Conservation (phyloP, 2,113 vertebrate species). For the Echinops telfairi region DNA sequence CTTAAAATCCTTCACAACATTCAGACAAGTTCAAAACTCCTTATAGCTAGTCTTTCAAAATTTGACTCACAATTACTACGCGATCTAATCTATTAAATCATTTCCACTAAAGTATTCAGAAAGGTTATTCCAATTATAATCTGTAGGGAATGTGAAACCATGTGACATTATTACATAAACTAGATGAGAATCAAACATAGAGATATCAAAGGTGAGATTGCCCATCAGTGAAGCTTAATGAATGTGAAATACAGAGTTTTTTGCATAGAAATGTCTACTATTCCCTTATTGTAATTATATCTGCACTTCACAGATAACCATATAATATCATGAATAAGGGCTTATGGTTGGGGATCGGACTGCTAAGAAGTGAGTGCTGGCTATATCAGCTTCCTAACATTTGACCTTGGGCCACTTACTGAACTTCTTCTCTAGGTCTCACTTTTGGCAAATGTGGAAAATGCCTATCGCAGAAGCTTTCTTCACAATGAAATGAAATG, state of each 20-base stretch:
- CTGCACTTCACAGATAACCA: neutral
- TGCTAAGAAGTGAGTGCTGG: slow-evolving; percentile 3
- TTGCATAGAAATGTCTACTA: slow-evolving; percentile 34
- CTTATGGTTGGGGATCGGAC: neutral
- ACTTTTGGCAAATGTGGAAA: slow-evolving; percentile 31
- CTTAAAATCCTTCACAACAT: neutral
- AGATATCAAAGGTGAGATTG: neutral
- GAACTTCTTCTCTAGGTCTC: neutral
- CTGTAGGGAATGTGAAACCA: neutral
- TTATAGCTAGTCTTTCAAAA: slow-evolving; percentile 23
- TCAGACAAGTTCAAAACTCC: slow-evolving; percentile 16
- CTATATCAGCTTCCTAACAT: slow-evolving; percentile 8
- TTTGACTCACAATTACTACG: slow-evolving; percentile 29
- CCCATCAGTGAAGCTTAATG: neutral
- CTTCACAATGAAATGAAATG: neutral
- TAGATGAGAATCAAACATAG: slow-evolving; percentile 15
- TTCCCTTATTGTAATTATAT: neutral
- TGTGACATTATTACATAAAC: neutral
- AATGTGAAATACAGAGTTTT: slow-evolving; percentile 12
- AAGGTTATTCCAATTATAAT: neutral
- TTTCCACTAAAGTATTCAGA: neutral
- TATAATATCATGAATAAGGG: neutral
- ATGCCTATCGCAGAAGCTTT: neutral
- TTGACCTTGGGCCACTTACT: neutral
- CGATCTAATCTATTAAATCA: slow-evolving; percentile 10